phyloP scores from a whole-genome alignment of 2,113 vertebrate species.

The Amblyornis subalaris region DNA sequence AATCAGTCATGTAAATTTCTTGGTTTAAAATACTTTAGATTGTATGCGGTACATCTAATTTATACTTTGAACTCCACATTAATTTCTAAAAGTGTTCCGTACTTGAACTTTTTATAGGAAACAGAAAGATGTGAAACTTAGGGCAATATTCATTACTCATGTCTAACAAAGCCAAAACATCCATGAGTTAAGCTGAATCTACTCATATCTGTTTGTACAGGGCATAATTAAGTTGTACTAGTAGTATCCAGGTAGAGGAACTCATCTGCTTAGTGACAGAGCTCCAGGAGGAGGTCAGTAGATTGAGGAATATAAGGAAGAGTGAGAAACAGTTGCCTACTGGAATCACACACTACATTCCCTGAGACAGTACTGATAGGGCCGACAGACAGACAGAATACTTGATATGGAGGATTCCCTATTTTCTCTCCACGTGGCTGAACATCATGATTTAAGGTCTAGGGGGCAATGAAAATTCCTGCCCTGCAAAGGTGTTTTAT shows the following conservation, averaged over 20 bases:
- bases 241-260: neutral
- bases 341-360: neutral
- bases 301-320: neutral
- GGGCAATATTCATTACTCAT: neutral
- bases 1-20: neutral
- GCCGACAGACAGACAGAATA: neutral
- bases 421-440: neutral
- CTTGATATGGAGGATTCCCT: neutral
- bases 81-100: neutral
- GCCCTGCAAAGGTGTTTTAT: neutral
- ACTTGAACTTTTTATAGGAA: neutral
- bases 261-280: neutral
- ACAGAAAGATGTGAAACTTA: neutral
- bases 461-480: neutral
- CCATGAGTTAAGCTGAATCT: neutral
- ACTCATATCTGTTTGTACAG: neutral
- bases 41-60: neutral
- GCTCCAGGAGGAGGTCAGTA: neutral
- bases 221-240: neutral
- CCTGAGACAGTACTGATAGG: too few relatives aligned
- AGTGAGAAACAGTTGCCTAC: neutral
- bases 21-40: constrained; percentile 14
- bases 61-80: neutral
- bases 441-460: neutral
- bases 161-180: neutral